Evolutionary conservation across 2,797 vertebrate genomes (phyloP), one percentile per base, ranked within the genome.

Genomic region (Coregonus ussuriensis): DNA sequence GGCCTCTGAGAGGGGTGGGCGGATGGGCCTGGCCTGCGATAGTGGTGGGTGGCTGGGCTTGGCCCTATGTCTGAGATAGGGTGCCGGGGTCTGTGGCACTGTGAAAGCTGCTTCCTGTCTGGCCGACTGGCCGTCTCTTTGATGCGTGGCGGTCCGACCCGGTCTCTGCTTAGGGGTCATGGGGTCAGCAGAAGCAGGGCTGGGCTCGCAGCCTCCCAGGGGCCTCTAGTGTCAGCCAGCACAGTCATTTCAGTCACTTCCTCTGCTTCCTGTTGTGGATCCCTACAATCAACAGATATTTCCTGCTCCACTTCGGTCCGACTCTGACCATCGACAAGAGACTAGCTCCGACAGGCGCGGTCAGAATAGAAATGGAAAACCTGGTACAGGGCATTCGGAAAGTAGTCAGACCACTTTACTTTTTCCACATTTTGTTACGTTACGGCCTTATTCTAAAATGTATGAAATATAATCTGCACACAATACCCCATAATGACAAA

Each of bases 161-260:
- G 41, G 2, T 2, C 25, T 59, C 6, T 25, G 54, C 41, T 9
- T 11, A 9, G 41, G 41, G 41, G 41, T 47, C 41, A 0, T 74
- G 73, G 78, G 79, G 74, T 53, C 62, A 31, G 74, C 56, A n/a
- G 76, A 41, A 21, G 63, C 35, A 72, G 29, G 74, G 80, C 82
- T 66, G 73, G 53, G 41, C 72, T 51, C 14, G 77, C 9, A 47
- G 68, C 37, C 52, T 54, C 51, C 41, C 66, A 11, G 67, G 76
- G 75, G 63, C 54, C 16, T 73, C 66, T 78, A 74, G 79, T 82
- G 78, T 83, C 81, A 80, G 75, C 81, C 79, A 76, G 53, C 78
- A 37, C 84, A 83, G 82, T 87, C 85, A 84, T 85, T 81, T 79
- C 84, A 81, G 82, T 87, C 77, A 84, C 80, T 88, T 89, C 88